Evolutionary conservation across 2,797 vertebrate genomes (phyloP).

Genomic region (Danio aesculapii): DNA sequence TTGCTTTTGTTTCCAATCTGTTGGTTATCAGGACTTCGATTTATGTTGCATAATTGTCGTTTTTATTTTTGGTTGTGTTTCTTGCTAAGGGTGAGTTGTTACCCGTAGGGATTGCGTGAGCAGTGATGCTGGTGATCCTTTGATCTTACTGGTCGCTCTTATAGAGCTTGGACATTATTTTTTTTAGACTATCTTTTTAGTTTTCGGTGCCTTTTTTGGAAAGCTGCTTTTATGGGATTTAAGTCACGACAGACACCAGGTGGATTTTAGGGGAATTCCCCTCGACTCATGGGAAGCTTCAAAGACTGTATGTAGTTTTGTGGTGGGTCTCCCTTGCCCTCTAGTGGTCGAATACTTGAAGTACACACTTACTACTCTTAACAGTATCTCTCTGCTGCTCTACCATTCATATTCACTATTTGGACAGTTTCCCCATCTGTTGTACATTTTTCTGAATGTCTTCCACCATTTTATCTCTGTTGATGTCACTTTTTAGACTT

Average conservation of each 20-base stretch:
- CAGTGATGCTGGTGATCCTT: constrained; percentile 53
- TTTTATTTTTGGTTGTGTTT: constrained; percentile 71
- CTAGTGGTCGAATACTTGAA: constrained; percentile 87
- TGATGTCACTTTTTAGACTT: constrained; percentile 75
- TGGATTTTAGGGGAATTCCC: constrained; percentile 44
- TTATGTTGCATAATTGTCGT: constrained; percentile 53
- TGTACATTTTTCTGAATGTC: constrained; percentile 44
- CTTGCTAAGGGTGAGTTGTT: constrained; percentile 59
- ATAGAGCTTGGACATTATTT: constrained; percentile 86
- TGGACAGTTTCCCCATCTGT: constrained; percentile 66
- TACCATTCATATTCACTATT: constrained; percentile 77
- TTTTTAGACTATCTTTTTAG: constrained; percentile 85
- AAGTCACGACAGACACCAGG: constrained; percentile 47
- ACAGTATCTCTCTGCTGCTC: constrained; percentile 58
- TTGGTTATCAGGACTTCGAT: constrained; percentile 68
- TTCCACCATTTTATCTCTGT: constrained; percentile 68
- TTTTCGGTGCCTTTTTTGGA: constrained; percentile 97
- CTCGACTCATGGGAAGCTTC: constrained; percentile 67
- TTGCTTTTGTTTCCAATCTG: constrained; percentile 10
- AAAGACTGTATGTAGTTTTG: constrained; percentile 58
- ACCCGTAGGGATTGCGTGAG: constrained; percentile 43
- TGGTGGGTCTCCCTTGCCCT: constrained; percentile 52
- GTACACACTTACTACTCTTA: constrained; percentile 68
- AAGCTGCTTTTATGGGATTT: constrained; percentile 92
- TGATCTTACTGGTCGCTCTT: constrained; percentile 79